Evolutionary conservation across 2,113 vertebrate species (phyloP).

Genomic region (Larimichthys polyactis): DNA sequence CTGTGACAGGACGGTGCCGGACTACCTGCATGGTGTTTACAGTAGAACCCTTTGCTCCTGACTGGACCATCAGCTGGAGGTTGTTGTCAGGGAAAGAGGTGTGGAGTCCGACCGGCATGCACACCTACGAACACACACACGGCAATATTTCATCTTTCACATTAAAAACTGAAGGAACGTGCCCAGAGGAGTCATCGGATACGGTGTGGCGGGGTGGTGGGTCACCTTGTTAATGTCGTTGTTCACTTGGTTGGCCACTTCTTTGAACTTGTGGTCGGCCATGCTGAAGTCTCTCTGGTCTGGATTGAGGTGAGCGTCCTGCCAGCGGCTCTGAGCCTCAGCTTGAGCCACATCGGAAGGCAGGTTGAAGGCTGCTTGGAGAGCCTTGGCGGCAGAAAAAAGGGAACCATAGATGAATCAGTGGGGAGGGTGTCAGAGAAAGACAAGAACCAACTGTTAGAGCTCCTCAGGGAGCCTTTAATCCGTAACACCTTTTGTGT

Average conservation of each 20-base stretch:
- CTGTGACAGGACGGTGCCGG: too few relatives aligned
- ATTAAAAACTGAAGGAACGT: background rate
- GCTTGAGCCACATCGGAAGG: constrained; percentile 78
- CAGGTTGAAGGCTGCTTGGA: constrained; percentile 91
- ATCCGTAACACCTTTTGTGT: too few relatives aligned
- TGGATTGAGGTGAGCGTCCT: constrained; percentile 94
- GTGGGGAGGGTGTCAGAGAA: too few relatives aligned
- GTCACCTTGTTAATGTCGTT: constrained; percentile 96
- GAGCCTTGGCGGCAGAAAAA: constrained; percentile 81
- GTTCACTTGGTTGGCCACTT: constrained; percentile 94
- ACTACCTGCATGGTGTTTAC: constrained; percentile 99
- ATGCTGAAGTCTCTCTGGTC: constrained; percentile 95
- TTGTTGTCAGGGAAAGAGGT: constrained; percentile 96
- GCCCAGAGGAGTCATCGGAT: background rate
- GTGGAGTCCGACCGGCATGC: constrained; percentile 95
- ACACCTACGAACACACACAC: constrained; percentile 84
- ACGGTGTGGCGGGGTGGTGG: too few relatives aligned
- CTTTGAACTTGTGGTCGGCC: constrained; percentile 98
- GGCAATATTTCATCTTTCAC: background rate
- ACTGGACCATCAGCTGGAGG: constrained; percentile 98
- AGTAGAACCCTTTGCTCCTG: constrained; percentile 97
- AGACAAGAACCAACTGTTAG: too few relatives aligned
- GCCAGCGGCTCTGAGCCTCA: constrained; percentile 90
- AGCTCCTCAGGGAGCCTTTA: too few relatives aligned
- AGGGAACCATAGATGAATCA: background rate